These are phyloP conservation scores for Leptoteleia sp. DNA, from an alignment of 1,140 invertebrate genomes.

Conservation along the genomic window DNA sequence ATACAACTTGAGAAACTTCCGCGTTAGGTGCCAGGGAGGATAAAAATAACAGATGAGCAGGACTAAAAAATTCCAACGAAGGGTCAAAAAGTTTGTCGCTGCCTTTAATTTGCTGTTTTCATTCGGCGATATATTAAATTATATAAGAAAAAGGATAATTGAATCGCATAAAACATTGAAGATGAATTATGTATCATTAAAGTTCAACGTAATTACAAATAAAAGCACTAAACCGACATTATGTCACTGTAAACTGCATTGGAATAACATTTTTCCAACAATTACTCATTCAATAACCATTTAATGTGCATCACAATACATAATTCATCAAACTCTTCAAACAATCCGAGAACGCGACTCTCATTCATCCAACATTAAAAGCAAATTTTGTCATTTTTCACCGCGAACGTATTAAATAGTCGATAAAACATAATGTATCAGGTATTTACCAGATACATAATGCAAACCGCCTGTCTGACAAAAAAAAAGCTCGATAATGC, in stretches of 20 bases:
- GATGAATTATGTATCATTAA: constrained; percentile 23
- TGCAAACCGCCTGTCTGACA: neutral
- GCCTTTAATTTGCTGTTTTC: neutral
- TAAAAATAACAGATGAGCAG: constrained; percentile 1
- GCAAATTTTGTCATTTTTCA: constrained; percentile 37
- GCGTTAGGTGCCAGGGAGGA: neutral
- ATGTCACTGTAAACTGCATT: constrained; percentile 17
- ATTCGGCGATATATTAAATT: no score
- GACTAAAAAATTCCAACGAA: neutral
- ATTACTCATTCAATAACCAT: constrained; percentile 48
- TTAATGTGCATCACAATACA: constrained; percentile 45
- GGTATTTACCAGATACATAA: constrained; percentile 23
- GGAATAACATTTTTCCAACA: constrained; percentile 32
- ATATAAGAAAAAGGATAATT: no score
- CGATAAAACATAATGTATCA: constrained; percentile 13
- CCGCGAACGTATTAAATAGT: constrained; percentile 22
- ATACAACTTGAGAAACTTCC: constrained; percentile 20
- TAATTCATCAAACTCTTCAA: constrained; percentile 49
- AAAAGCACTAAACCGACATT: constrained; percentile 21
- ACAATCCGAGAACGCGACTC: constrained; percentile 25
- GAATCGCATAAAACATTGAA: neutral
- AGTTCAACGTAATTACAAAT: constrained; percentile 24
- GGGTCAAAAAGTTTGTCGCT: no score
- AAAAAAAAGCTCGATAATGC: neutral
- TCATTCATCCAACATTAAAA: constrained; percentile 34